phyloP scores from a whole-genome alignment of 2,113 vertebrate genomes.

The Oncorhynchus mykiss region DNA sequence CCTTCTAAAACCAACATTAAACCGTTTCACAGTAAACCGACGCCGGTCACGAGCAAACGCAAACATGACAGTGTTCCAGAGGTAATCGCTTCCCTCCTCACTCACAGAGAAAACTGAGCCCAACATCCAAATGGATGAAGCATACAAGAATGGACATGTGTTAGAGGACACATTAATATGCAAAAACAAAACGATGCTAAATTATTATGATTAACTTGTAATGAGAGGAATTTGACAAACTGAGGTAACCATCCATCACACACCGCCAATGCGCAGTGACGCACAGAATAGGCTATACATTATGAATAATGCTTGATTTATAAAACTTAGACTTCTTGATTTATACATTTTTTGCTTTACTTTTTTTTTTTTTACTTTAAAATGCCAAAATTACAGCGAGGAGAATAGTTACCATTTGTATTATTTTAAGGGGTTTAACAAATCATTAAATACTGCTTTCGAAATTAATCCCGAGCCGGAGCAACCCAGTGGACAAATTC shows the following conservation, averaged over 20 bases:
- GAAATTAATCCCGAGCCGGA: conserved; percentile 26
- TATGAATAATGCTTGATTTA: neutral
- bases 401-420: neutral
- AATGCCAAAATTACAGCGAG: neutral
- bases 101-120: neutral
- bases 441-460: conserved; percentile 21
- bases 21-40: conserved; percentile 67
- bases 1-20: conserved; percentile 69
- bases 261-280: neutral
- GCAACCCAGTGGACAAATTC: conserved; percentile 38
- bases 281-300: neutral
- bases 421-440: neutral
- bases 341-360: neutral
- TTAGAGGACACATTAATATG: no score
- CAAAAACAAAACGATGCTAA: no score
- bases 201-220: no score
- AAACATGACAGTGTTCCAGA: conserved; percentile 57
- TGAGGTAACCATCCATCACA: no score
- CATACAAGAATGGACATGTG: neutral
- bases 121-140: neutral
- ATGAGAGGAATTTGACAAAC: no score
- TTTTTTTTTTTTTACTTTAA: neutral
- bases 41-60: conserved; percentile 69
- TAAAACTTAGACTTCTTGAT: neutral
- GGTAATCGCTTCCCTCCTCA: neutral